Evolutionary conservation across 2,797 vertebrate species (phyloP).

Genomic region (Darevskia nairensis): DNA sequence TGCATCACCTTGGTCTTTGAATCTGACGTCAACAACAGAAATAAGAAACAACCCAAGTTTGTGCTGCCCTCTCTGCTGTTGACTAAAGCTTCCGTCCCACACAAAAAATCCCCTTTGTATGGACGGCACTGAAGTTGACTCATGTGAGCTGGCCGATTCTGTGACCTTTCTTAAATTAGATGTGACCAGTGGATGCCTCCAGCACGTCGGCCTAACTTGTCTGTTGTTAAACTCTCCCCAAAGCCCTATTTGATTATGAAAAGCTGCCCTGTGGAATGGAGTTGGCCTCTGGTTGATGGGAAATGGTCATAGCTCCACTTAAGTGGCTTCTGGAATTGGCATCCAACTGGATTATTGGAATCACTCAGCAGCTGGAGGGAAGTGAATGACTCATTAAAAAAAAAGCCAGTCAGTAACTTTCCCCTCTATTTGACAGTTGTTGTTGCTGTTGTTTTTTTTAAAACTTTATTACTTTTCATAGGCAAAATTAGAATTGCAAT

Average conservation of each 20-base stretch:
- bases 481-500: neutral
- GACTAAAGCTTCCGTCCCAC: conserved; percentile 10
- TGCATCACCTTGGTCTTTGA: conserved; percentile 33
- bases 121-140: conserved; percentile 8
- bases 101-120: conserved; percentile 31
- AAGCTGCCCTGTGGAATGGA: neutral
- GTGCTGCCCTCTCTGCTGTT: conserved; percentile 16
- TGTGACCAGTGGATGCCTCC: neutral
- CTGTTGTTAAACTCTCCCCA: conserved; percentile 6
- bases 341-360: conserved; percentile 29
- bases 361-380: conserved; percentile 2
- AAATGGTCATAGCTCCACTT: neutral
- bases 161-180: conserved; percentile 35
- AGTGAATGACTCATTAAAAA: conserved; percentile 11
- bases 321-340: conserved; percentile 42
- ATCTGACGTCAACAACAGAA: conserved; percentile 18
- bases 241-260: neutral
- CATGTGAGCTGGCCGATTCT: conserved; percentile 5
- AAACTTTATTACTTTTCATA: neutral
- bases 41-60: conserved; percentile 28
- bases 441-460: neutral
- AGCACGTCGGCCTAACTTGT: conserved; percentile 6
- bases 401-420: neutral
- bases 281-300: conserved; percentile 22
- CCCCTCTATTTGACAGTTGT: neutral